Evolutionary conservation across 2,797 vertebrate genomes (phyloP).

Genomic region (Carcharodon carcharias): DNA sequence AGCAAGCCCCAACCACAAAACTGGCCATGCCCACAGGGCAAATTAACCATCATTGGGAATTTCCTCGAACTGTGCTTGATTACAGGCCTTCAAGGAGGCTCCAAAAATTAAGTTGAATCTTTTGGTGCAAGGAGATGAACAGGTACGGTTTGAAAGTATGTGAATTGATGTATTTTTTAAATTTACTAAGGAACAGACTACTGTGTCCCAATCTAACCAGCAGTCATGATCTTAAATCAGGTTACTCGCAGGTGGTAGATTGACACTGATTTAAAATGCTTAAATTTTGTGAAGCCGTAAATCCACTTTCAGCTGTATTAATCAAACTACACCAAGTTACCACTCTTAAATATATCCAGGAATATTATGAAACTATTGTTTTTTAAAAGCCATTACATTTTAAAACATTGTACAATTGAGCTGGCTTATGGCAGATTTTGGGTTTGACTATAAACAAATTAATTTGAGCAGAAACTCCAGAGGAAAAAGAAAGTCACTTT

Average conservation of each 20-base stretch:
- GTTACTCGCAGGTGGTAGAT: no score
- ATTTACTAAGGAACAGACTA: no score
- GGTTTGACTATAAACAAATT: background rate
- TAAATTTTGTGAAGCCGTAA: background rate
- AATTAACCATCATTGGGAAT: background rate
- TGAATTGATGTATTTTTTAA: no score
- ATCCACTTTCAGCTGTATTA: background rate
- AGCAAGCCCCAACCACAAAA: background rate
- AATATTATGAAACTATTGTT: background rate
- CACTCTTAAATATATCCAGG: background rate
- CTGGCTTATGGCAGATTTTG: background rate
- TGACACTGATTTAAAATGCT: background rate
- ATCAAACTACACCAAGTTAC: background rate
- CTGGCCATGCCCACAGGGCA: no score
- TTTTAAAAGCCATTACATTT: background rate
- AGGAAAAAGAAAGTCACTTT: background rate
- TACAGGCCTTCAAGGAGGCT: no score
- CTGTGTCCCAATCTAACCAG: no score
- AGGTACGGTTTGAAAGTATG: no score
- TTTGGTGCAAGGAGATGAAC: no score
- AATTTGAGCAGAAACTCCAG: background rate
- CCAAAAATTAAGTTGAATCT: no score
- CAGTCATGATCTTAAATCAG: no score
- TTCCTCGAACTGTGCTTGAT: background rate
- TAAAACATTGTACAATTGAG: background rate